These are phyloP conservation scores for Hyperoplus immaculatus DNA, from an alignment of 2,797 vertebrate species.

Conservation along the genomic window DNA sequence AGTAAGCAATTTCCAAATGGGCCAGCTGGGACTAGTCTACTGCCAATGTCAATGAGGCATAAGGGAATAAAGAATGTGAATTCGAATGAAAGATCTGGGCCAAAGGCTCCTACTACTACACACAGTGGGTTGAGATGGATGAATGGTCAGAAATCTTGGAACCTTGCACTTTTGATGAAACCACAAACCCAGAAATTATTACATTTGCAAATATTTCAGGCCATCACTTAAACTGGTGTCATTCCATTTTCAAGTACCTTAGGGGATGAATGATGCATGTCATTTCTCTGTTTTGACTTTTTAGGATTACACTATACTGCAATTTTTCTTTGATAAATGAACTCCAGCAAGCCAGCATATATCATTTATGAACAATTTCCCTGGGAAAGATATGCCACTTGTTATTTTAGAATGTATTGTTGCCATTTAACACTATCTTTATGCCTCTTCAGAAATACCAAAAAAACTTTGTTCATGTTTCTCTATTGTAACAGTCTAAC, in stretches of 20 bases:
- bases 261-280: conserved; percentile 23
- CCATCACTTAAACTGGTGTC: conserved; percentile 6
- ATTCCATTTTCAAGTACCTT: conserved; percentile 27
- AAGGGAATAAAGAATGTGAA: conserved; percentile 73
- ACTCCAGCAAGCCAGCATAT: background rate
- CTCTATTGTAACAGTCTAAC: background rate
- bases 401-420: too few relatives aligned
- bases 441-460: background rate
- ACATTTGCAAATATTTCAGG: conserved; percentile 14
- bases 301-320: conserved; percentile 18
- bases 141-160: conserved; percentile 46
- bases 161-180: conserved; percentile 54
- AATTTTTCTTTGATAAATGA: background rate
- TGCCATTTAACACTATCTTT: too few relatives aligned
- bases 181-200: conserved; percentile 12
- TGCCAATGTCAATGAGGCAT: conserved; percentile 74
- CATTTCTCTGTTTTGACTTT: conserved; percentile 24
- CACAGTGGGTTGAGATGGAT: conserved; percentile 59
- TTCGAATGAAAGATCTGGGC: conserved; percentile 76
- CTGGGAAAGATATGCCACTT: too few relatives aligned
- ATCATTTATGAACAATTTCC: too few relatives aligned
- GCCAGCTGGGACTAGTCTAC: conserved; percentile 74
- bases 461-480: background rate
- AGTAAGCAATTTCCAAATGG: conserved; percentile 76
- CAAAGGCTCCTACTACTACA: conserved; percentile 58